Percentiles rank a stretch among this genome's conserved stretches.
These are phyloP conservation scores for Eilema griseolum DNA, from an alignment of 2,888 invertebrate genomes.

Conservation along the genomic window DNA sequence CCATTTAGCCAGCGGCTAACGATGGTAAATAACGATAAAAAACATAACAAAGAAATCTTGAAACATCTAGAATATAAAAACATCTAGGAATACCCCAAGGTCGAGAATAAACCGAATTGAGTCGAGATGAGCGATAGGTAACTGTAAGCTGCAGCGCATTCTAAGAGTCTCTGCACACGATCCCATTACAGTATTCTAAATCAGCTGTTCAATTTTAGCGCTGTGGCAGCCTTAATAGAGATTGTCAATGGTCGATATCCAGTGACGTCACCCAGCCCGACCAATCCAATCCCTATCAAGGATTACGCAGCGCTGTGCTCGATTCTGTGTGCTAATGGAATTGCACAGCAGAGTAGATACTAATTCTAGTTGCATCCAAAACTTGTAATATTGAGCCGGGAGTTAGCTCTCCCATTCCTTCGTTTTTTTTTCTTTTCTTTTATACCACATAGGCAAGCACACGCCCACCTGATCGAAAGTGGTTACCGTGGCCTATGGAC, in stretches of 20 bases:
- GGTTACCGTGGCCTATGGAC: too few species aligned
- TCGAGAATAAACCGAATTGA: constrained; percentile 42
- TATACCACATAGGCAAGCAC: too few species aligned
- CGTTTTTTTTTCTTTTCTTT: too few species aligned
- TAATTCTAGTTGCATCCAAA: neutral
- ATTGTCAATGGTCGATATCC: too few species aligned
- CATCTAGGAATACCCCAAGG: constrained; percentile 38
- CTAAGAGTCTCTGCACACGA: constrained; percentile 14
- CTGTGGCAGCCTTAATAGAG: too few species aligned
- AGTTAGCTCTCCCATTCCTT: neutral
- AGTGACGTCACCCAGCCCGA: too few species aligned
- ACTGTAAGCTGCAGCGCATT: constrained; percentile 38
- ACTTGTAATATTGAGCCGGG: neutral
- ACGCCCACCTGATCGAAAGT: too few species aligned
- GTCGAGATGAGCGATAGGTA: constrained; percentile 43
- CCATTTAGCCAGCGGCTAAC: neutral
- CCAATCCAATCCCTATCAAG: too few species aligned
- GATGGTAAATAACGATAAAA: constrained; percentile 4
- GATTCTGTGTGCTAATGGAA: too few species aligned
- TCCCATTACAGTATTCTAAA: neutral
- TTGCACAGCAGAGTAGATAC: too few species aligned
- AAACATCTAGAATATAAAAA: constrained; percentile 32
- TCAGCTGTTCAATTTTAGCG: too few species aligned
- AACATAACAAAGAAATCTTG: constrained; percentile 18
- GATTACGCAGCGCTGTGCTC: too few species aligned